Conservation (phyloP, 2,888 invertebrate species). For the Chrysotoxum bicinctum region DNA sequence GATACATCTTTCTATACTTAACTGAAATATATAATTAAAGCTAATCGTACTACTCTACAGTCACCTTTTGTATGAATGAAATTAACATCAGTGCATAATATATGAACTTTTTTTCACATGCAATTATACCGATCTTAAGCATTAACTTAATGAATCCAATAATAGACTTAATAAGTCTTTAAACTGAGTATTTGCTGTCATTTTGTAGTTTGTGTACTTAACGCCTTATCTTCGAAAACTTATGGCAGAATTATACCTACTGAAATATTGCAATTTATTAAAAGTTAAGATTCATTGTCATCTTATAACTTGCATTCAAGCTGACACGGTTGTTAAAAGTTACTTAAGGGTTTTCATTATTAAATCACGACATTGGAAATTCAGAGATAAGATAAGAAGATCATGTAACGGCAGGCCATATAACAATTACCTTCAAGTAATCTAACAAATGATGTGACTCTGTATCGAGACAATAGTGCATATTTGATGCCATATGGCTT, state of each 20-base stretch:
- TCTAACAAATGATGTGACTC: not conserved
- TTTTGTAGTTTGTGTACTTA: not conserved
- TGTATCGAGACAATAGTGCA: not conserved
- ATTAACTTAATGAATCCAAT: too few species aligned
- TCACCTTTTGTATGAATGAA: not conserved
- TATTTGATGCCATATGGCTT: not conserved
- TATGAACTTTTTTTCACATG: too few species aligned
- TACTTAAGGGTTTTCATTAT: not conserved
- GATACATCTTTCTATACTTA: too few species aligned
- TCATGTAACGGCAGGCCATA: not conserved
- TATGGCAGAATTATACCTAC: too few species aligned
- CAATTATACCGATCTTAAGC: too few species aligned
- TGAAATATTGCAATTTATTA: too few species aligned
- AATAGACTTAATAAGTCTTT: too few species aligned
- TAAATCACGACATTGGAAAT: not conserved
- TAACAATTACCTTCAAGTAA: not conserved
- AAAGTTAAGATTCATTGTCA: too few species aligned
- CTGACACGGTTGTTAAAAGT: not conserved
- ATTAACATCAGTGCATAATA: too few species aligned
- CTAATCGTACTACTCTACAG: too few species aligned
- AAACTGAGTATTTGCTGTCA: not conserved
- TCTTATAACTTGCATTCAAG: not conserved
- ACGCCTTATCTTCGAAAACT: not conserved
- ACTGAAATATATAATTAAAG: too few species aligned
- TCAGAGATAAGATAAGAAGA: not conserved